Conservation (phyloP, 2,113 vertebrate genomes). For the Stigmatopora nigra region DNA sequence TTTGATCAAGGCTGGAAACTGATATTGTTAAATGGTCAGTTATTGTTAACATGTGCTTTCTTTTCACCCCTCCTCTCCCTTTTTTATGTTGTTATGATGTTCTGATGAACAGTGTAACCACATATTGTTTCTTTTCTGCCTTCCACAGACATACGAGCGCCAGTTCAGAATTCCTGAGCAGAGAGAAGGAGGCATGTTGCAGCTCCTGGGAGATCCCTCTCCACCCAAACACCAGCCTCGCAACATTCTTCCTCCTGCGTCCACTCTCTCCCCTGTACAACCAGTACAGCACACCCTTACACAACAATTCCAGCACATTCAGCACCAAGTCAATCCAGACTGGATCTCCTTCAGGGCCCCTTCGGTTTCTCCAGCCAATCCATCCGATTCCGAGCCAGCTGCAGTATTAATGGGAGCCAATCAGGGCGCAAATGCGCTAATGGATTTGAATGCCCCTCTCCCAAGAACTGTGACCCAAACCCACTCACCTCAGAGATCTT, state of each 20-base stretch:
- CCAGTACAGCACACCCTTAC: slow-evolving; percentile 46
- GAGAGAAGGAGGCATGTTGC: slow-evolving; percentile 78
- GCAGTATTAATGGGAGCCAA: slow-evolving; percentile 73
- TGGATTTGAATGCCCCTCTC: slow-evolving; percentile 74
- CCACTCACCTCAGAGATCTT: slow-evolving; percentile 62
- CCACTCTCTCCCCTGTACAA: slow-evolving; percentile 40
- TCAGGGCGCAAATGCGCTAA: slow-evolving; percentile 62
- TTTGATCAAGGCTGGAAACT: slow-evolving; percentile 32
- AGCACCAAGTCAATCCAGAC: slow-evolving; percentile 74
- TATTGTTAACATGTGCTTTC: slow-evolving; percentile 31
- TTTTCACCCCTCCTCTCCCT: slow-evolving; percentile 18
- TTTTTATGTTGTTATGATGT: slow-evolving; percentile 27
- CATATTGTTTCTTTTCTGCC: slow-evolving; percentile 39
- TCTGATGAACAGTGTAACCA: slow-evolving; percentile 32
- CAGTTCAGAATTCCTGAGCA: slow-evolving; percentile 81
- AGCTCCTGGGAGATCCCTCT: slow-evolving; percentile 86
- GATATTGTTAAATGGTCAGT: slow-evolving; percentile 27
- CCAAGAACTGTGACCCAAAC: slow-evolving; percentile 59
- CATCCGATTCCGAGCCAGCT: slow-evolving; percentile 73
- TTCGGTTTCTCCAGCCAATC: slow-evolving; percentile 72
- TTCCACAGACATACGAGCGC: slow-evolving; percentile 82
- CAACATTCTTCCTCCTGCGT: slow-evolving; percentile 47
- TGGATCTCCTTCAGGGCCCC: slow-evolving; percentile 79
- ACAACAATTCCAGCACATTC: slow-evolving; percentile 63
- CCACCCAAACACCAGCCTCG: slow-evolving; percentile 94